Evolutionary conservation across 2,888 invertebrate species (phyloP).

Genomic region (Acholoe squamosa): DNA sequence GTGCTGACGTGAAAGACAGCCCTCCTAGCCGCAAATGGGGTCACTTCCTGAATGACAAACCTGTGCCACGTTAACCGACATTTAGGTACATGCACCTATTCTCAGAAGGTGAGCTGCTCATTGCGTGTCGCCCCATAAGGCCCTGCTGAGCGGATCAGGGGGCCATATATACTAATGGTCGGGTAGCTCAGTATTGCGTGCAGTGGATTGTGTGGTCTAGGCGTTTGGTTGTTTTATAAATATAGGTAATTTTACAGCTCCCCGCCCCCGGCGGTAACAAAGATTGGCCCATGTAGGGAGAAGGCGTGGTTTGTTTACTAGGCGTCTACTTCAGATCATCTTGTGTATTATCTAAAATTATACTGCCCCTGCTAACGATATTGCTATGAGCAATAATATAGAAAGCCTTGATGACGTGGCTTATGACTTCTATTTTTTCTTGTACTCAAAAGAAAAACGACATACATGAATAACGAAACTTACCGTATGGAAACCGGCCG

Average conservation of each 20-base stretch:
- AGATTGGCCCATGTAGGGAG: no score
- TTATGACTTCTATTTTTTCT: no score
- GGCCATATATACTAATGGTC: not conserved
- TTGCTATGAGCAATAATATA: no score
- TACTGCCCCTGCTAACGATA: no score
- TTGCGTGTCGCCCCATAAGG: conserved; percentile 1
- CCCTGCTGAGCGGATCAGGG: not conserved
- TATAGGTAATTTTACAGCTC: no score
- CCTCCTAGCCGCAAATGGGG: not conserved
- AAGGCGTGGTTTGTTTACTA: no score
- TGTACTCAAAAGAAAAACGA: no score
- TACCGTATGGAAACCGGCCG: conserved; percentile 61
- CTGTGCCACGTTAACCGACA: not conserved
- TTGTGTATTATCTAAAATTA: no score
- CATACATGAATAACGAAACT: not conserved
- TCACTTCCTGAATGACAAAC: not conserved
- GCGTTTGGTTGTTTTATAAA: not conserved
- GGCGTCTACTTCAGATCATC: no score
- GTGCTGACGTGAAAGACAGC: conserved; percentile 6
- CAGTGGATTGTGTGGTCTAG: not conserved
- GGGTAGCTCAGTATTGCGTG: not conserved
- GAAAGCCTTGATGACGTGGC: no score
- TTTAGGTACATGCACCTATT: not conserved
- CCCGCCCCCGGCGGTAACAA: no score
- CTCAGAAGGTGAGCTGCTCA: not conserved